Evolutionary conservation across 1,140 invertebrate genomes (phyloP), one percentile per base, ranked within the genome.

Genomic region (Bombus consobrinus): DNA sequence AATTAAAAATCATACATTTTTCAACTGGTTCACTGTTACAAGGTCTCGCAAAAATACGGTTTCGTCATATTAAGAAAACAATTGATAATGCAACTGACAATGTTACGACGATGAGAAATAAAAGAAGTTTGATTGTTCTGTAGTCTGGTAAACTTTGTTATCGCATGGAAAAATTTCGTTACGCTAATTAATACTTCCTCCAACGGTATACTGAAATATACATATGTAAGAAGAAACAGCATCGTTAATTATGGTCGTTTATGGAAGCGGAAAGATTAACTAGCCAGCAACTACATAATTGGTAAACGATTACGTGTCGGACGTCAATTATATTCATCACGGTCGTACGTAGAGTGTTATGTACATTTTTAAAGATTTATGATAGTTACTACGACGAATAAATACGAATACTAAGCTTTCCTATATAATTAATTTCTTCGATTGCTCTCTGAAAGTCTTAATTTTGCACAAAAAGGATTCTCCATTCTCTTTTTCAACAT

Each of bases 151-250:
- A 77, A 69, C 74, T 13, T 57, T 43, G 6, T 83, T 83, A 83
- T 69, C 81, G 32, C 28, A 25, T 41, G 43, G 53, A 81, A 68
- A 66, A 57, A 39, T 82, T 81, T 18, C 43, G 5, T 75, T 53
- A 53, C 32, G n/a, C 28, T 34, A 32, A 9, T 32, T 5, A 22
- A 47, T 10, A 12, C 3, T 73, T 73, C 41, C 15, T 12, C 15
- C 12, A 41, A n/a, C 1, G 15, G 1, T 15, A 10, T 68, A 25
- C 0, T 12, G 15, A 32, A 37, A 69, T 25, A 25, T 25, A 22
- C 5, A 2, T 39, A 25, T 34, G 0, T 68, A 37, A 37, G 32
- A 18, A 18, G 1, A 68, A 68, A 32, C 15, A 22, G 34, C 1
- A 22, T 22, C 18, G 8, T 37, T 41, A 39, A 41, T 72, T 53